phyloP scores from a whole-genome alignment of 2,888 invertebrate species.

The Incurvaria masculella region DNA sequence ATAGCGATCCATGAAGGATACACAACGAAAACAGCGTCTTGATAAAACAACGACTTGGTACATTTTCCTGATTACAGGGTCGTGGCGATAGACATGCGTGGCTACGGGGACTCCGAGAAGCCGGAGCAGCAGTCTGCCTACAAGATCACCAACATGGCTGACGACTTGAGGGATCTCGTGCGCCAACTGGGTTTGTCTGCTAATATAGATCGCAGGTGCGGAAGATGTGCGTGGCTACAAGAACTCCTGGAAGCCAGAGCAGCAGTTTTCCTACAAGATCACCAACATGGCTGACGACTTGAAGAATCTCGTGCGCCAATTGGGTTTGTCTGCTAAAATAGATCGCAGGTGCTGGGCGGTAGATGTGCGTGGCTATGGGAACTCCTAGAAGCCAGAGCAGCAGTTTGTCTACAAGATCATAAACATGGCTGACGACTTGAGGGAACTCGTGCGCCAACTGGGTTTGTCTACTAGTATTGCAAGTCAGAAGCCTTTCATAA shows the following conservation, averaged over 20 bases:
- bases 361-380: conserved; percentile 68
- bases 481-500: too few relatives aligned
- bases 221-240: conserved; percentile 69
- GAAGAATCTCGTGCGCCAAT: conserved; percentile 51
- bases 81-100: conserved; percentile 66
- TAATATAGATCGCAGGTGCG: too few relatives aligned
- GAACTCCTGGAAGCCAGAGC: conserved; percentile 63
- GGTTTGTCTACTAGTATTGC: conserved; percentile 37
- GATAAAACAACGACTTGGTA: too few relatives aligned
- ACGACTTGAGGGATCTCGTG: conserved; percentile 60
- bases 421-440: conserved; percentile 56
- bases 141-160: conserved; percentile 46
- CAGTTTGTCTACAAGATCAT: conserved; percentile 46
- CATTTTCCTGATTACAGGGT: conserved; percentile 60
- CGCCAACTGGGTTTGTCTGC: conserved; percentile 39
- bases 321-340: conserved; percentile 40
- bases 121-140: conserved; percentile 52
- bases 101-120: conserved; percentile 67
- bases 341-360: conserved; percentile 62
- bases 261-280: conserved; percentile 44
- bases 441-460: conserved; percentile 53
- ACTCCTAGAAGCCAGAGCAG: conserved; percentile 61
- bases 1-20: too few relatives aligned
- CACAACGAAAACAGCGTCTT: too few relatives aligned
- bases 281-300: conserved; percentile 57